Base-by-base conservation (phyloP, 2,888 invertebrate species). In the Erebia aethiops region DNA sequence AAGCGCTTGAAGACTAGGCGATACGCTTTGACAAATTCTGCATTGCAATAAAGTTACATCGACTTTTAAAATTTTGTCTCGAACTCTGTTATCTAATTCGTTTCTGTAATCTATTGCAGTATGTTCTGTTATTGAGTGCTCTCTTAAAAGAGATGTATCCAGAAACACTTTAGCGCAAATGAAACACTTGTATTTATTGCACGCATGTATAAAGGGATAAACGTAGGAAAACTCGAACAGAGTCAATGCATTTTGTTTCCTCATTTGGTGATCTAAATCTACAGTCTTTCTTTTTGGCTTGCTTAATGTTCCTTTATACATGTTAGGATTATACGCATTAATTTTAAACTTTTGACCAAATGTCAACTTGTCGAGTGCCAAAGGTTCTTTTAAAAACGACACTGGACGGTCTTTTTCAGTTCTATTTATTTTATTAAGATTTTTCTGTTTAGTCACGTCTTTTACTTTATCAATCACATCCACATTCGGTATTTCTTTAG, bases 111-210 rank as follows among this genome's bases (percentile, higher is more conserved):
- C 89, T 71, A 81, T 79, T 0, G 77, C 66, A 16, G n/a, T 81
- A 67, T 91, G 85, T 1, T 73, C 82, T 1, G 77, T 80, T 11
- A 77, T 57, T 2, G 82, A 78, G 71, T 91, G 91, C 16, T 83
- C 78, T 74, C 84, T 86, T n/a, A 91, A 76, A 9, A 76, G 54
- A 16, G 63, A 69, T 1, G 84, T 76, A 11, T 89, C 86, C 21
- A 88, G 56, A 73, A 84, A 90, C 0, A 79, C 76, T 64, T 83
- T 78, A 0, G 82, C 71, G 54, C 91, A 92, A 18, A 89, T 75
- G 54, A 86, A 86, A 68, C 91, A 92, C 77, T 89, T 91, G 67
- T 87, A 91, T 75, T 85, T 89, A 71, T 85, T 88, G 18, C 80
- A 80, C 0, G 84, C 78, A 63, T 90, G 84, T 46, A 87, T 77